phyloP scores from a whole-genome alignment of 2,888 invertebrate genomes.

The Spodoptera exigua region DNA sequence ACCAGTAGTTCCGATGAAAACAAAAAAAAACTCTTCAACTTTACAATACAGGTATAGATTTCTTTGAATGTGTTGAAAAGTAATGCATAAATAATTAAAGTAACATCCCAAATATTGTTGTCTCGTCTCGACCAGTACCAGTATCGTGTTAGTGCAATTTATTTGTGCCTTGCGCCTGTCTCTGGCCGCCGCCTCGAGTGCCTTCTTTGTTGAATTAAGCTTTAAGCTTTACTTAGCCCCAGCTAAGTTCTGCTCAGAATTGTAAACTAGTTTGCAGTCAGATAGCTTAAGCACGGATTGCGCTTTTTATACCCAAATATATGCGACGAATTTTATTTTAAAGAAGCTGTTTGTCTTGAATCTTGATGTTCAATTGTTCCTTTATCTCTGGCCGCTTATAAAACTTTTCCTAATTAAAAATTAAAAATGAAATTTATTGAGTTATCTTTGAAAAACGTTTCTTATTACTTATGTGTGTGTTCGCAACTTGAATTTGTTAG shows the following conservation, averaged over 20 bases:
- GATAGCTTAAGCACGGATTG: slow-evolving; percentile 32
- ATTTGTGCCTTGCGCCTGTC: slow-evolving; percentile 22
- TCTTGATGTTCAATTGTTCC: too few relatives aligned
- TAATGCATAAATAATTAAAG: slow-evolving; percentile 2
- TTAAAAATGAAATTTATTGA: too few relatives aligned
- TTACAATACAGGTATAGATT: too few relatives aligned
- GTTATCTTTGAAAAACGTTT: too few relatives aligned
- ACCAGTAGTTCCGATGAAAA: too few relatives aligned
- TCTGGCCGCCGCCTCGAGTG: slow-evolving; percentile 17
- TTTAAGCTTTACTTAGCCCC: slow-evolving; percentile 52
- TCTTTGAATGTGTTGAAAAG: too few relatives aligned
- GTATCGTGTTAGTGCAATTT: slow-evolving; percentile 32
- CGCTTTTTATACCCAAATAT: slow-evolving; percentile 11
- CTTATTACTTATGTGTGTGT: too few relatives aligned
- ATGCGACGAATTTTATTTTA: too few relatives aligned
- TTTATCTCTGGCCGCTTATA: too few relatives aligned
- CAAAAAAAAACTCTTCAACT: neutral
- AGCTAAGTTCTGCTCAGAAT: slow-evolving; percentile 38
- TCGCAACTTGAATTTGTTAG: too few relatives aligned
- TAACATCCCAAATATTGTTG: slow-evolving; percentile 17
- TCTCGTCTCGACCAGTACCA: neutral
- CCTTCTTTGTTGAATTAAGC: slow-evolving; percentile 52
- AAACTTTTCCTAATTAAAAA: too few relatives aligned
- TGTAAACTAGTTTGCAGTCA: slow-evolving; percentile 40
- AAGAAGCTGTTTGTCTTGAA: too few relatives aligned